A percentile compares a stretch with the other conserved stretches of the same genome.
phyloP scores from a whole-genome alignment of 2,113 vertebrate species.

The Apeltes quadracus region DNA sequence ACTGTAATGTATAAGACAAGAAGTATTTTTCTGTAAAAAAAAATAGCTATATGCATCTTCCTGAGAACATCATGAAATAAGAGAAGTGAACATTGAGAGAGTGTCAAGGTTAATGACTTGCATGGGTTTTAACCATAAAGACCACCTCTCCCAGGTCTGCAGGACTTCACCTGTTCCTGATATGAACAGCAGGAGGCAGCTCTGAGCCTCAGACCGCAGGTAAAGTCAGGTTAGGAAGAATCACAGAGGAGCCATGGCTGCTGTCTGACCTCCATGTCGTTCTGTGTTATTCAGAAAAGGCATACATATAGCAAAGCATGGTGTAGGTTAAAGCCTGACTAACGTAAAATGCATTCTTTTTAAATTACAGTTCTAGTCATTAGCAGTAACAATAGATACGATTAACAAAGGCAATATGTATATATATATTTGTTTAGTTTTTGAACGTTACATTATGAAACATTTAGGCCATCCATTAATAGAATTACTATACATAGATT shows the following conservation, averaged over 20 bases:
- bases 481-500: not conserved
- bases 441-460: not conserved
- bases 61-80: not conserved
- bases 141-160: conserved; percentile 1
- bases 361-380: too few species aligned
- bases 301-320: not conserved
- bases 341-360: too few species aligned
- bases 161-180: conserved; percentile 51
- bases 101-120: too few species aligned
- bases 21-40: too few species aligned
- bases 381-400: not conserved
- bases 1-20: too few species aligned
- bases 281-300: not conserved
- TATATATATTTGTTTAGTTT: not conserved
- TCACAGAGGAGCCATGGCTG: not conserved
- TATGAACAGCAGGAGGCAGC: conserved; percentile 79
- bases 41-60: accelerated
- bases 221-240: conserved; percentile 35
- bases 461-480: not conserved
- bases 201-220: conserved; percentile 69
- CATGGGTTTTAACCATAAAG: not conserved
- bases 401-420: not conserved
- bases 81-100: not conserved
- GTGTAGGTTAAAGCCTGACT: not conserved
- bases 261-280: not conserved